Percentiles rank a stretch among this genome's conserved stretches.
Conservation (phyloP, 2,888 invertebrate species). For the Prenolepis imparis region DNA sequence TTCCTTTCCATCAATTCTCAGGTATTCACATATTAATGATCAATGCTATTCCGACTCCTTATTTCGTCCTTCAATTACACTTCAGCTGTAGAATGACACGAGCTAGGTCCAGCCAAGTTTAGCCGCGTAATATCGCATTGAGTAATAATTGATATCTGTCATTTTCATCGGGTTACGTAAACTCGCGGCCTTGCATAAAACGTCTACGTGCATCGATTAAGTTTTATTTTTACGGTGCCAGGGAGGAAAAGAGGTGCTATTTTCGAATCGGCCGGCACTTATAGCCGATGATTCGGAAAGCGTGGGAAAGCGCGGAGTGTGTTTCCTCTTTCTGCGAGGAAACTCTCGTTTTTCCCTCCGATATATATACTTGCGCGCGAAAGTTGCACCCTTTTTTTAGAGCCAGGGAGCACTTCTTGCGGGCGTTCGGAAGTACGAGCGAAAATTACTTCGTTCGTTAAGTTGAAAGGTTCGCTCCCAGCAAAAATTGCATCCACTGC, state of each 20-base stretch:
- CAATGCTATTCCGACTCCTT: background rate
- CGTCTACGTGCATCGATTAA: constrained; percentile 22
- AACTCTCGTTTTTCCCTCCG: constrained; percentile 64
- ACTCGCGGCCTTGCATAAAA: background rate
- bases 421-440: constrained; percentile 35
- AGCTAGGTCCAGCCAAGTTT: constrained; percentile 14
- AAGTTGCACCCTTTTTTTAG: constrained; percentile 69
- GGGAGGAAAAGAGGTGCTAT: constrained; percentile 30
- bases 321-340: constrained; percentile 70
- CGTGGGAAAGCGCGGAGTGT: constrained; percentile 73
- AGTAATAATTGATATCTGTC: constrained; percentile 14
- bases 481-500: constrained; percentile 59
- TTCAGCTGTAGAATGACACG: background rate
- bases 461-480: constrained; percentile 68
- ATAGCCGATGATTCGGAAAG: constrained; percentile 59
- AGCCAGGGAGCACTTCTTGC: constrained; percentile 27
- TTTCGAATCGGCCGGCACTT: constrained; percentile 60
- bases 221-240: constrained; percentile 54
- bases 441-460: constrained; percentile 73
- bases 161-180: background rate
- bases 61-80: background rate
- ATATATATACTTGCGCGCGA: constrained; percentile 64
- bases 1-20: background rate
- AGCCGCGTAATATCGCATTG: background rate
- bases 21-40: background rate